Evolutionary conservation across 2,113 vertebrate genomes (phyloP).

Genomic region (Anhinga anhinga): DNA sequence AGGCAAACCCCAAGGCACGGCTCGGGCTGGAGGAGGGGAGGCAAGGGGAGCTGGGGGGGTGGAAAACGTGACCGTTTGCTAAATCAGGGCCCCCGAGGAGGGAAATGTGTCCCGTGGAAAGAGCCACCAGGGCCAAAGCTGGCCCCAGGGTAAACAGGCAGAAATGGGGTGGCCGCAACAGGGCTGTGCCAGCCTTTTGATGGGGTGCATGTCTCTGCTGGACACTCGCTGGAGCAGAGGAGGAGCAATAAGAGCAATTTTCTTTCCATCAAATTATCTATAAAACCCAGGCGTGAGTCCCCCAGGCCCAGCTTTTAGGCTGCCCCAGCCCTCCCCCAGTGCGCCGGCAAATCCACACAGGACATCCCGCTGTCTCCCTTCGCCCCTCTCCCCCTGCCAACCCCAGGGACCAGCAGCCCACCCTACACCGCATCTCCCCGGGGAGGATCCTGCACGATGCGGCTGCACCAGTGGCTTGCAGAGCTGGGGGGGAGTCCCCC

Average conservation of each 20-base stretch:
- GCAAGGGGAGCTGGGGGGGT: neutral
- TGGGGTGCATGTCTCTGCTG: rapidly evolving
- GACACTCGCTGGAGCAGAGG: neutral
- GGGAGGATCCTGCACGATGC: rapidly evolving
- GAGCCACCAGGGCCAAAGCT: neutral
- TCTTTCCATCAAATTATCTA: neutral
- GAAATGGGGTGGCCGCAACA: rapidly evolving
- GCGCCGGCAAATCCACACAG: rapidly evolving
- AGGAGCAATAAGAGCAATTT: neutral
- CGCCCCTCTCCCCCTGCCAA: neutral
- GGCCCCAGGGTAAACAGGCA: neutral
- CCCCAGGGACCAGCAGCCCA: neutral
- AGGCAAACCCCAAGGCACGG: rapidly evolving
- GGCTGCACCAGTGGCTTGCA: neutral
- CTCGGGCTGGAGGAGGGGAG: neutral
- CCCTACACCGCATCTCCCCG: rapidly evolving
- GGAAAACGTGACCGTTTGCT: rapidly evolving
- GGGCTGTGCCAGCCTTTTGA: neutral
- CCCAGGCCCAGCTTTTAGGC: neutral
- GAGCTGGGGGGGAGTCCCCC: neutral
- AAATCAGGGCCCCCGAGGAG: neutral
- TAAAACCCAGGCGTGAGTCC: neutral
- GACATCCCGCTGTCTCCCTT: rapidly evolving
- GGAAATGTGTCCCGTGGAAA: neutral
- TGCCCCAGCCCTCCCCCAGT: neutral